These are phyloP conservation scores for Alligator mississippiensis DNA, from an alignment of 2,113 vertebrate species.

Conservation along the genomic window DNA sequence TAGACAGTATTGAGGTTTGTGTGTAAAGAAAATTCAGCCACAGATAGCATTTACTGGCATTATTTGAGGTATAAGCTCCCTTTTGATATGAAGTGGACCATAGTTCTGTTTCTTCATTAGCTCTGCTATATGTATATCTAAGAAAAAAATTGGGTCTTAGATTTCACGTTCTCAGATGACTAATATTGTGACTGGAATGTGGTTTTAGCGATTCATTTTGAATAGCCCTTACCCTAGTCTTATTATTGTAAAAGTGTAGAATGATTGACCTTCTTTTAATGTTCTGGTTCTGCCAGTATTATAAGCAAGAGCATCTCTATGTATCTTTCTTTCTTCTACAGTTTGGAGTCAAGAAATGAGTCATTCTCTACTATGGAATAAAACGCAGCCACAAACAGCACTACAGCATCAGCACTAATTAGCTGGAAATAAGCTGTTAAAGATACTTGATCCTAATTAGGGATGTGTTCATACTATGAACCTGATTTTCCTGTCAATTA, in stretches of 20 bases:
- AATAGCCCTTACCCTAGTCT: conserved; percentile 4
- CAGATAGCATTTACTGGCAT: background rate
- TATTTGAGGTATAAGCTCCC: background rate
- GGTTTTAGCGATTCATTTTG: background rate
- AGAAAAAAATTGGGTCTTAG: background rate
- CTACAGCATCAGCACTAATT: conserved; percentile 69
- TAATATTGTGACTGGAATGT: background rate
- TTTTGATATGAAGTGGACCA: fast-evolving
- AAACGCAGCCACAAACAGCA: conserved; percentile 37
- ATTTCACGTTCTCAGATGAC: background rate
- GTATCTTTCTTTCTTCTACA: conserved; percentile 55
- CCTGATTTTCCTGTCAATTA: conserved; percentile 35
- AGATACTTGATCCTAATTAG: conserved; percentile 70
- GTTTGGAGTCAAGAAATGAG: conserved; percentile 61
- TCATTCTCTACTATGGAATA: conserved; percentile 27
- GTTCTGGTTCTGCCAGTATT: conserved; percentile 35
- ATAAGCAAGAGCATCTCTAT: conserved; percentile 54
- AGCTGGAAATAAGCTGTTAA: conserved; percentile 73
- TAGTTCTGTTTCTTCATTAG: background rate
- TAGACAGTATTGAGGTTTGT: conserved; percentile 11
- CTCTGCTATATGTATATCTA: background rate
- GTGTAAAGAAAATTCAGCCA: too few species aligned
- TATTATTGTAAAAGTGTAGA: conserved; percentile 2
- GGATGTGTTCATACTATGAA: conserved; percentile 31
- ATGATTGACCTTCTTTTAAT: background rate